Evolutionary conservation across 2,797 vertebrate species (phyloP), one percentile per base, ranked within the genome.

Genomic region (Liasis olivaceus): DNA sequence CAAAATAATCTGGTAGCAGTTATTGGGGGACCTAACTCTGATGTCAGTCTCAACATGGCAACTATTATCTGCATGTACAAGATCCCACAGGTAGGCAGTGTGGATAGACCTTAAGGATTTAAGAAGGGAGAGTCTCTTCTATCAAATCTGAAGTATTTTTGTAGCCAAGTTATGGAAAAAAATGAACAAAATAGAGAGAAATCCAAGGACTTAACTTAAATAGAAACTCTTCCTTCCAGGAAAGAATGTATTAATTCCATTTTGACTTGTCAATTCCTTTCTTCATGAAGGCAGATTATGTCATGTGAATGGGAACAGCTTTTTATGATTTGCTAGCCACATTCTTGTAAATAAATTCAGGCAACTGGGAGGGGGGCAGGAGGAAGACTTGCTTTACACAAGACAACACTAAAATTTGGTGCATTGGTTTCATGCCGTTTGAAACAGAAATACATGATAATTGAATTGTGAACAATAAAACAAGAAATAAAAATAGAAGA

Each of bases 1-100:
- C 36, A 2, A 6, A 58, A 87, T 26, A 47, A 72, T 51, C 85
- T 72, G 58, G 36, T 51, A 8, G 85, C 91, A 77, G 56, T 62
- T 36, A 36, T 77, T 51, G 66, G 85, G 28, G 91, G 86, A 54
- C 91, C 91, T 22, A 91, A 91, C 26, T 77, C 86, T 62, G 56
- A 91, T 51, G 66, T 91, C 9, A 42, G 22, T 4, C 86, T 88
- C 17, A 36, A 88, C 36, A 72, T 87, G 66, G 66, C 66, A 88
- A 24, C 5, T 2, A 60, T 91, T n/a, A 66, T 91, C 11, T 51
- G 26, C 26, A 51, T 31, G 56, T 91, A 91, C 58, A 91, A 88
- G 58, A 88, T 88, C 3, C 91, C 86, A 24, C 85, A 88, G 86
- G 91, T 88, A 88, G 24, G 66, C 8, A 22, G 5, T n/a, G 2